A percentile compares a stretch with the other conserved stretches of the same genome.
These are phyloP conservation scores for Pilophorus perplexus DNA, from an alignment of 2,888 invertebrate species.

Conservation along the genomic window DNA sequence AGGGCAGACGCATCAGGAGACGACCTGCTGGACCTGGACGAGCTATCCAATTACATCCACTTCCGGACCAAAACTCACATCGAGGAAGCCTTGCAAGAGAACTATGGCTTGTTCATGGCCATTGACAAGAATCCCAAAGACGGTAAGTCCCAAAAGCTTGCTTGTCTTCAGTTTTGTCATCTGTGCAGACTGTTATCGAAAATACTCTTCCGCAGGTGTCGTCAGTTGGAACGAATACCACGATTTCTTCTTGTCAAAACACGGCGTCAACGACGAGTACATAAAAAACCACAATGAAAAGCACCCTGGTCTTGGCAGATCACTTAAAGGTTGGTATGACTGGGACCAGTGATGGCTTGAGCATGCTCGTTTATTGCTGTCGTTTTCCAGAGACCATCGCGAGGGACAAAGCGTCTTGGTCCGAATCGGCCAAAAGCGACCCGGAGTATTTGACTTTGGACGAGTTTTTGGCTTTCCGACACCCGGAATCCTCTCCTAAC, in stretches of 20 bases:
- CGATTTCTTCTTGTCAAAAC: conserved; percentile 66
- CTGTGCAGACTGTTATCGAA: not conserved
- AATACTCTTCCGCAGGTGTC: conserved; percentile 54
- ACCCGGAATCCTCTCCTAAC: conserved; percentile 73
- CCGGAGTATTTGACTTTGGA: conserved; percentile 68
- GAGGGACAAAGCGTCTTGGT: conserved; percentile 74
- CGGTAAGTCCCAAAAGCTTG: conserved; percentile 52
- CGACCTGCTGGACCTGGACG: conserved; percentile 50
- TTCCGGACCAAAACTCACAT: conserved; percentile 67
- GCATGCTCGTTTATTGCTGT: too few relatives aligned
- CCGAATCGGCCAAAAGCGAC: conserved; percentile 70
- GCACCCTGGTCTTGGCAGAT: conserved; percentile 63
- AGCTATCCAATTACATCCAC: conserved; percentile 66
- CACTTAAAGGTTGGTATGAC: conserved; percentile 59
- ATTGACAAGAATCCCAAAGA: conserved; percentile 67
- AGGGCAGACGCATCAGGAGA: conserved; percentile 47
- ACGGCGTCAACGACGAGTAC: conserved; percentile 65
- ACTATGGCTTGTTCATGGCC: conserved; percentile 63
- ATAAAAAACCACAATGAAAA: conserved; percentile 64
- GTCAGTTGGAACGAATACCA: conserved; percentile 81
- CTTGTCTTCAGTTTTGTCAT: not conserved
- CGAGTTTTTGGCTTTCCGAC: conserved; percentile 76
- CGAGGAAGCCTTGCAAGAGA: conserved; percentile 63
- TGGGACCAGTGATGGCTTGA: too few relatives aligned
- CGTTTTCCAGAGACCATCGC: conserved; percentile 63